These are phyloP conservation scores for Ochotona princeps DNA, from an alignment of 2,113 vertebrate genomes.

Conservation along the genomic window DNA sequence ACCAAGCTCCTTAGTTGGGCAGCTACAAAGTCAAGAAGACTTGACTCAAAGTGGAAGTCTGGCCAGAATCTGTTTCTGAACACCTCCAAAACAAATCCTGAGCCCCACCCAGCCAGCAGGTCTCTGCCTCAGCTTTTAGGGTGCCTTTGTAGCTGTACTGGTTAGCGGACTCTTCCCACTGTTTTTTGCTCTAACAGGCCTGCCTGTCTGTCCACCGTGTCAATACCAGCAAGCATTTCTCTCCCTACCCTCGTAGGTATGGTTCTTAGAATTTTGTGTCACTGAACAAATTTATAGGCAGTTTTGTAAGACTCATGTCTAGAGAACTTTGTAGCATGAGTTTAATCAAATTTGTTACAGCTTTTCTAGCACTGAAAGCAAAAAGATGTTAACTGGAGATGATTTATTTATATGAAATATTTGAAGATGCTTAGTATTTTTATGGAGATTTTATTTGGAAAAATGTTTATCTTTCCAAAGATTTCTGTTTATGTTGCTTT, in stretches of 20 bases:
- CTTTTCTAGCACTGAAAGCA: conserved; percentile 42
- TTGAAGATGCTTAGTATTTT: conserved; percentile 7
- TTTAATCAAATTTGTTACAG: conserved; percentile 35
- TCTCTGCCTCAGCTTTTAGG: neutral
- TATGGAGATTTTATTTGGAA: conserved; percentile 44
- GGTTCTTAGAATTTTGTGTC: neutral
- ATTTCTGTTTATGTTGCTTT: conserved; percentile 23
- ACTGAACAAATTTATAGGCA: neutral
- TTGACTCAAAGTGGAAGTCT: conserved; percentile 43
- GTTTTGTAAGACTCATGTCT: neutral
- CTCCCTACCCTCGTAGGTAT: fast-evolving
- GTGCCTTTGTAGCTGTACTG: neutral
- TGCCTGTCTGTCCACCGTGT: neutral
- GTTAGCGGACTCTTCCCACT: neutral
- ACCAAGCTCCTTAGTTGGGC: neutral
- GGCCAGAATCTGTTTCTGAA: conserved; percentile 11
- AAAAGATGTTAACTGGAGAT: conserved; percentile 43
- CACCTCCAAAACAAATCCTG: neutral
- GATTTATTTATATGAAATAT: conserved; percentile 48
- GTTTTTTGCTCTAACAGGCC: too few species aligned
- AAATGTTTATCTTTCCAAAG: conserved; percentile 45
- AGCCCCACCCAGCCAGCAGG: neutral
- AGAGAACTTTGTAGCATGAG: neutral
- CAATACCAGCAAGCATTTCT: neutral
- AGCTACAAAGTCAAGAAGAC: conserved; percentile 6